phyloP scores from a whole-genome alignment of 2,113 vertebrate genomes.

The Cygnus buccinator region DNA sequence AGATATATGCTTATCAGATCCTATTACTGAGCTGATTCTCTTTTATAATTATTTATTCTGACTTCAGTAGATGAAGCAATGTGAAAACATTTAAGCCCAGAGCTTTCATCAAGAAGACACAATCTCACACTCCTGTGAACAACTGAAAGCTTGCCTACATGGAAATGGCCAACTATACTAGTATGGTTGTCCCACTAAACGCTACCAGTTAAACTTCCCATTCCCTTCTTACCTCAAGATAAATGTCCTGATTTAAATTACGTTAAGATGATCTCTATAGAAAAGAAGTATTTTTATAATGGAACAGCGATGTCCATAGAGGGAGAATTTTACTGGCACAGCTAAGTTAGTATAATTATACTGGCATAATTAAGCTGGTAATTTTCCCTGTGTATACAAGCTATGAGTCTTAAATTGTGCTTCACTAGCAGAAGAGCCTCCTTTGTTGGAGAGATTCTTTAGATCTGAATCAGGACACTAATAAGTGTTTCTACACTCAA shows the following conservation, averaged over 20 bases:
- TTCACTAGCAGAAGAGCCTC: conserved; percentile 54
- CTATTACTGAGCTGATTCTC: conserved; percentile 62
- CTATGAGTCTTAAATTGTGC: conserved; percentile 62
- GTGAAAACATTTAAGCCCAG: conserved; percentile 60
- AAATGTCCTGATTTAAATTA: conserved; percentile 39
- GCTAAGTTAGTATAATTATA: conserved; percentile 61
- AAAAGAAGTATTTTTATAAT: neutral
- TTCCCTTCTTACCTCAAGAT: conserved; percentile 23
- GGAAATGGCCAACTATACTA: neutral
- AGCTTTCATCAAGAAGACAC: conserved; percentile 64
- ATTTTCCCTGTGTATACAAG: conserved; percentile 68
- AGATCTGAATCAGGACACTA: conserved; percentile 69
- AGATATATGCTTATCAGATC: conserved; percentile 72
- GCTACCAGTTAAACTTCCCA: neutral
- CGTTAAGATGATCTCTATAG: neutral
- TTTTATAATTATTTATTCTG: conserved; percentile 68
- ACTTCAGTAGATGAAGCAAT: conserved; percentile 70
- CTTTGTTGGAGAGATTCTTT: conserved; percentile 64
- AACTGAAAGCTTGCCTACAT: conserved; percentile 1
- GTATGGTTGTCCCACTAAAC: neutral
- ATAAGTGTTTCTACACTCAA: conserved; percentile 46
- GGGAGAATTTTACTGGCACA: conserved; percentile 41
- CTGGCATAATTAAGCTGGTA: conserved; percentile 55
- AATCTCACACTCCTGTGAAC: conserved; percentile 33
- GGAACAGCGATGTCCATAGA: conserved; percentile 37